Percentiles rank a stretch among this genome's conserved stretches.
phyloP scores from a whole-genome alignment of 2,797 vertebrate genomes.

The Pelochelys cantorii region DNA sequence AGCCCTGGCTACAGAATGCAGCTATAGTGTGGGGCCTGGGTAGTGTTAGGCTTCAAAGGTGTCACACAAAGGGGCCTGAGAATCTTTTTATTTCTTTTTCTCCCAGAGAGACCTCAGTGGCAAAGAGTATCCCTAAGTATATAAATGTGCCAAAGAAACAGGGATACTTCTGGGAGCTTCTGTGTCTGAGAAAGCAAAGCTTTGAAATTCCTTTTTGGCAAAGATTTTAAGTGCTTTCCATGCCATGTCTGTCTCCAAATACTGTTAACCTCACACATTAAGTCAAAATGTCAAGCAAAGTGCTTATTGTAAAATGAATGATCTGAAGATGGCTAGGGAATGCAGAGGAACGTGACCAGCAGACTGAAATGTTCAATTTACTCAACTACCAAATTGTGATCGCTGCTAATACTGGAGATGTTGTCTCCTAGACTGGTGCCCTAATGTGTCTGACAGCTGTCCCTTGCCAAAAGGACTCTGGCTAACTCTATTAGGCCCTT shows the following conservation, averaged over 20 bases:
- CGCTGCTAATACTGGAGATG: not conserved
- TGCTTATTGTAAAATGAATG: not conserved
- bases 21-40: fast-evolving
- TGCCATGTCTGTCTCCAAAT: not conserved
- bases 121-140: not conserved
- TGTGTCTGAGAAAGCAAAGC: not conserved
- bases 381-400: not conserved
- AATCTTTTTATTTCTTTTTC: not conserved
- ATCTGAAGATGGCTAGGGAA: not conserved
- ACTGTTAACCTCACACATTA: not conserved
- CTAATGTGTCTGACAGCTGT: not conserved
- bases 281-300: not conserved
- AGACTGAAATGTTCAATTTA: not conserved
- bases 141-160: not conserved
- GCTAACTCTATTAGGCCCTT: not conserved
- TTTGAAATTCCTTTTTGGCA: not conserved
- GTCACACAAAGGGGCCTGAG: not conserved
- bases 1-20: not conserved
- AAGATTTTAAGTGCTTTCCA: not conserved
- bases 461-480: not conserved
- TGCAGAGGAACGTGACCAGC: not conserved
- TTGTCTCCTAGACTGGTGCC: not conserved
- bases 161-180: not conserved
- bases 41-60: not conserved
- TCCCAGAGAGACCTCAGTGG: not conserved